phyloP scores from a whole-genome alignment of 2,888 invertebrate species.

The Euplagia quadripunctaria region DNA sequence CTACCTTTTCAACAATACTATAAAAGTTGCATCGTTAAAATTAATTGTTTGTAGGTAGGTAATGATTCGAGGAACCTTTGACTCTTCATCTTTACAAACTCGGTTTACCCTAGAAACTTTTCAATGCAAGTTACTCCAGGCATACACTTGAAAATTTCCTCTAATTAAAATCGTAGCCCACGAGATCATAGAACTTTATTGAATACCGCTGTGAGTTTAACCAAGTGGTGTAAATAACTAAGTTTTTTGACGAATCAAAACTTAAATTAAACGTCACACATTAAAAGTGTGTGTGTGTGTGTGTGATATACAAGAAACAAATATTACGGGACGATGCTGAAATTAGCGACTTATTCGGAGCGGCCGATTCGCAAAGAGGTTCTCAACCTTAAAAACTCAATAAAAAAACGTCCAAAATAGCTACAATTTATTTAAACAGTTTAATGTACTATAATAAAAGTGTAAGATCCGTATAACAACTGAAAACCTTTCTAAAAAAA shows the following conservation, averaged over 20 bases:
- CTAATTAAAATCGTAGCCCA: conserved; percentile 53
- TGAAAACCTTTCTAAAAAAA: too few species aligned
- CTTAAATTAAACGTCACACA: background rate
- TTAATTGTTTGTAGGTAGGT: background rate
- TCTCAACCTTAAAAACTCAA: too few species aligned
- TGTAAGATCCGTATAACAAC: too few species aligned
- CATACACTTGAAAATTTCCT: conserved; percentile 43
- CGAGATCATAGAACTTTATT: conserved; percentile 25
- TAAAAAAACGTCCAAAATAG: too few species aligned
- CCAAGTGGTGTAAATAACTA: background rate
- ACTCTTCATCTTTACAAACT: conserved; percentile 34
- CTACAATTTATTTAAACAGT: too few species aligned
- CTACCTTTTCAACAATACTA: background rate
- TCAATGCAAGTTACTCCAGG: conserved; percentile 45
- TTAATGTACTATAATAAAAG: too few species aligned
- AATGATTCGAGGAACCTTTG: conserved; percentile 15
- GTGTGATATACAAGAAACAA: too few species aligned
- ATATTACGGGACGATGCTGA: too few species aligned
- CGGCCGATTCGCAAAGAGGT: too few species aligned
- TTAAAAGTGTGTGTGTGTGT: too few species aligned
- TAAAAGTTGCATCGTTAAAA: background rate
- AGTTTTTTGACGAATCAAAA: background rate
- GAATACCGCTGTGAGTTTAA: background rate
- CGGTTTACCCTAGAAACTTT: conserved; percentile 36
- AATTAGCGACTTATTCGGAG: too few species aligned